phyloP scores from a whole-genome alignment of 1,140 invertebrate genomes.

The Ditylenchus dipsaci region DNA sequence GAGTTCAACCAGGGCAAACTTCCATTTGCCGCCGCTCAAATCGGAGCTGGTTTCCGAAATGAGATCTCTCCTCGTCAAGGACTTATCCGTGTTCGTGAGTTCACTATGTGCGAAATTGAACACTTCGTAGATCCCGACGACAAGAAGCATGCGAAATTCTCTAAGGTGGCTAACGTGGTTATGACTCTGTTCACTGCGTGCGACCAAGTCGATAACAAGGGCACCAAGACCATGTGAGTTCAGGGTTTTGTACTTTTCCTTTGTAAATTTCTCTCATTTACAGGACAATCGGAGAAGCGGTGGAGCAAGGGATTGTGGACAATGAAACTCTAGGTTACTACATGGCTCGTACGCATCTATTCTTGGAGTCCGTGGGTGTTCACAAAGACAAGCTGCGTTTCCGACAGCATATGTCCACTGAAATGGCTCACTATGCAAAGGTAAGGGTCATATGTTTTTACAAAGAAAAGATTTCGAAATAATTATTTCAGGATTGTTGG shows the following conservation, averaged over 20 bases:
- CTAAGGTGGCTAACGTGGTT: slow-evolving; percentile 68
- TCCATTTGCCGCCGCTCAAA: slow-evolving; percentile 96
- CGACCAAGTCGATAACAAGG: slow-evolving; percentile 77
- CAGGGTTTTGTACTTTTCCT: too few relatives aligned
- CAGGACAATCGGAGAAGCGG: slow-evolving; percentile 25
- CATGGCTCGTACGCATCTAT: slow-evolving; percentile 88
- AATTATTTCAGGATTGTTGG: slow-evolving; percentile 52
- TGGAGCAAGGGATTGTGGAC: slow-evolving; percentile 72
- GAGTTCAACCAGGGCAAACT: slow-evolving; percentile 94
- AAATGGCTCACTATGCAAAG: slow-evolving; percentile 99
- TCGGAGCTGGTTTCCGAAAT: slow-evolving; percentile 94
- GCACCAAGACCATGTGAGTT: slow-evolving; percentile 43
- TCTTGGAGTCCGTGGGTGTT: slow-evolving; percentile 80
- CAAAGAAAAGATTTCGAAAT: too few relatives aligned
- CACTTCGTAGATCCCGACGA: slow-evolving; percentile 91
- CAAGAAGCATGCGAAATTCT: slow-evolving; percentile 88
- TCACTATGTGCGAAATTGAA: slow-evolving; percentile 99
- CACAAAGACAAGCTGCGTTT: slow-evolving; percentile 80
- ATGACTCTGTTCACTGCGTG: slow-evolving; percentile 85
- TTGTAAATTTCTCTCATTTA: slow-evolving; percentile 6
- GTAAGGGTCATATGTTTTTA: slow-evolving; percentile 59
- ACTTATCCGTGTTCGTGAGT: slow-evolving; percentile 79
- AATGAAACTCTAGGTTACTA: slow-evolving; percentile 97
- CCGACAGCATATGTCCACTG: slow-evolving; percentile 95
- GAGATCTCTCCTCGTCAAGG: slow-evolving; percentile 98